Evolutionary conservation across 2,888 invertebrate species (phyloP), one percentile per base, ranked within the genome.

Genomic region (Agapetus fuscipes): DNA sequence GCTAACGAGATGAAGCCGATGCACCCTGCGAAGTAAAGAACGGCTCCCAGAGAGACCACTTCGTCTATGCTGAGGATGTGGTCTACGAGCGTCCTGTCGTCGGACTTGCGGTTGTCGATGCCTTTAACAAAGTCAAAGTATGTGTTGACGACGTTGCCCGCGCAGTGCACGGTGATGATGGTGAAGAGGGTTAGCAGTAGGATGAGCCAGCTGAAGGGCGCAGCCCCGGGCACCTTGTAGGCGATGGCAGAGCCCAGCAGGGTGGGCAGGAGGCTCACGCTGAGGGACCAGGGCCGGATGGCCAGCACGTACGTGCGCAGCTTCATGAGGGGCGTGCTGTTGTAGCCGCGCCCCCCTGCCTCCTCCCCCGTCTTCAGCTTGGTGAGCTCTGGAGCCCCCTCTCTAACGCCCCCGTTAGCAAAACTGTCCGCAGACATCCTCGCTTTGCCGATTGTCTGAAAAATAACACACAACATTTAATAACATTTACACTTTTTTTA

Each of bases 91-190:
- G 90, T 94, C 55, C 94, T 75, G 58, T 95, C 95, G 57, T 95
- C 94, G 50, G 91, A 89, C 66, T 87, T 90, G 46, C 86, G 76
- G 58, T 85, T 87, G 61, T 96, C 95, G 39, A 95, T 91, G 31
- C 88, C 95, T 66, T 89, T 89, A 20, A 88, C 80, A 58, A 86
- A 96, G 62, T 96, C 95, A 59, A 85, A 95, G 60, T 94, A 95
- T 0, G 95, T 95, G 61, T 95, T 95, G 15, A 96, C 94, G 27
- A 95, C 82, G 64, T 96, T 96, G 36, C 94, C 95, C 44, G 95
- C 95, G 44, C 93, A 91, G 58, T 96, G 95, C 3, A 95, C 95
- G 1, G 86, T 87, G 43, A 93, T 74, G 14, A 91, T 83, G 3
- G 91, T 93, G 52, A 88, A 78, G 34, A 88, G 69, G 2, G 93